phyloP scores from a whole-genome alignment of 2,888 invertebrate genomes.

The Ormyrus labotus region DNA sequence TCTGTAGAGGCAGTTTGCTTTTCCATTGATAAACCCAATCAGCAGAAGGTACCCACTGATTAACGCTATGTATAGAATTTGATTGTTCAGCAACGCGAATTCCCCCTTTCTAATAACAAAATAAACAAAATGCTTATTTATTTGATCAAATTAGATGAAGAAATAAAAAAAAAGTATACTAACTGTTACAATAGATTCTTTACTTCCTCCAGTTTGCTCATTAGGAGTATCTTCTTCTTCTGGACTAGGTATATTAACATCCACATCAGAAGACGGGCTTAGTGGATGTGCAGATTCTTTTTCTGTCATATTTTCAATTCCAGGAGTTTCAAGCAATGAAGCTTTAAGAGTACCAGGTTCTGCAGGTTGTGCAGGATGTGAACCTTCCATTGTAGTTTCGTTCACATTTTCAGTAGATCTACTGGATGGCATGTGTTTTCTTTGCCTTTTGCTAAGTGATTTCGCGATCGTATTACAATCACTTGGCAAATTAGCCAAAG shows the following conservation, averaged over 20 bases:
- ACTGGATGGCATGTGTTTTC: constrained; percentile 73
- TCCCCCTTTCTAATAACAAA: constrained; percentile 79
- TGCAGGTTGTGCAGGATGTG: constrained; percentile 89
- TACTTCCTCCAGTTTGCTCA: constrained; percentile 52
- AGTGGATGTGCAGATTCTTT: constrained; percentile 91
- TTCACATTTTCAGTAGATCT: constrained; percentile 78
- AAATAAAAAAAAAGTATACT: constrained; percentile 52
- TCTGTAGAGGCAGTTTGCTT: constrained; percentile 96
- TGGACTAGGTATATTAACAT: constrained; percentile 63
- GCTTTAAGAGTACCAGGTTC: constrained; percentile 95
- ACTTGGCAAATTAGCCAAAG: constrained; percentile 96
- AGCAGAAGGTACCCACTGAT: constrained; percentile 91
- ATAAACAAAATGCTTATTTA: constrained; percentile 23
- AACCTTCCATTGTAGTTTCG: constrained; percentile 87
- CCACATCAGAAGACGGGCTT: constrained; percentile 68
- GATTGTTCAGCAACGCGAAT: constrained; percentile 78
- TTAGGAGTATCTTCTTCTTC: constrained; percentile 55
- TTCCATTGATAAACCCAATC: constrained; percentile 99
- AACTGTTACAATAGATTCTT: constrained; percentile 73
- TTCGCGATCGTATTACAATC: constrained; percentile 93
- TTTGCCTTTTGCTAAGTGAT: constrained; percentile 80
- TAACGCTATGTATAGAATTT: constrained; percentile 63
- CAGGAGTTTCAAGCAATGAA: constrained; percentile 93
- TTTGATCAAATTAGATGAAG: constrained; percentile 10
- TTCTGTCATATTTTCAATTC: constrained; percentile 95